Evolutionary conservation across 2,113 vertebrate species (phyloP), one percentile per base, ranked within the genome.

Genomic region (Leucosticte australis): DNA sequence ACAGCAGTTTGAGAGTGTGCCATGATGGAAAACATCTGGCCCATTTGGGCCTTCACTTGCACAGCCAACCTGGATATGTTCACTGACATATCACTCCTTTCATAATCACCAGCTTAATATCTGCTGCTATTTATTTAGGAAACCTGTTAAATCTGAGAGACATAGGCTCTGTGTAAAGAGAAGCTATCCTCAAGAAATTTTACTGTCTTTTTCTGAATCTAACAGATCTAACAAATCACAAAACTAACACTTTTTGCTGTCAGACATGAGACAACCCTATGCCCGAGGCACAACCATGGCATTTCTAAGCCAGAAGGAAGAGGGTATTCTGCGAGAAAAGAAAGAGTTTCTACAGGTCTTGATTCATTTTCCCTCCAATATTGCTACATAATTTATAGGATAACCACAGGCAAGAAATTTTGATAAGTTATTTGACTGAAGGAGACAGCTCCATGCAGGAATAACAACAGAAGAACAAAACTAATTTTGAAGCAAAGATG

Each of bases 11-110:
- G 73, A 94, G 75, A 68, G 70, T 92, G 68, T 90, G 81, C 49
- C 83, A 3, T 69, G 94, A 96, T 75, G 65, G 90, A 87, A 96
- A 96, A 97, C 95, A 97, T 77, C 95, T 97, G 97, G 93, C 75
- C 47, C 26, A 15, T 60, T 71, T 91, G 74, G 76, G 82, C 83
- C 64, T 87, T 63, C 87, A 31, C 33, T 87, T 65, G 35, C 42
- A 53, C 19, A 83, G 65, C 37, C 81, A 86, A 81, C 83, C 55
- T 94, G 79, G 31, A 24, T 49, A 21, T 41, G 55, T 63, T 60
- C 67, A 37, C 30, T 2, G 3, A 86, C 90, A 84, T 28, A 39
- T 82, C 76, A 64, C 50, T 95, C 60, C 37, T 95, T 77, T 88
- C 87, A 76, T 62, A 93, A 94, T 70, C 79, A 81, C 22, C 59